Evolutionary conservation across 2,113 vertebrate species (phyloP), one percentile per base, ranked within the genome.

Genomic region (Telmatochromis brichardi): DNA sequence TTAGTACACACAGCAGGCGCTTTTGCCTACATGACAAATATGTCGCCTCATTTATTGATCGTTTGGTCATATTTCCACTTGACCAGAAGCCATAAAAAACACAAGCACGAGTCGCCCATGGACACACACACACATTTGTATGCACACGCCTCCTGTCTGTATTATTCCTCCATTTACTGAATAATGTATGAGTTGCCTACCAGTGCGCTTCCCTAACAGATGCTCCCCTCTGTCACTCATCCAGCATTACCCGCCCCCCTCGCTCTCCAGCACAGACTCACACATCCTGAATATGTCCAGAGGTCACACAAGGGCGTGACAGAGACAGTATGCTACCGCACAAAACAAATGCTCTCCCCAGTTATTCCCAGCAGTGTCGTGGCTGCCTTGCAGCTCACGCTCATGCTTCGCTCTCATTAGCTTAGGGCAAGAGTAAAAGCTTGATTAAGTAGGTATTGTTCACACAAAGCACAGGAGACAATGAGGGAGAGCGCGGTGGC

Each of bases 221-320:
- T 95, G 95, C 95, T 96, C 92, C 83, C 86, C 83, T 82, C 92
- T 94, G 93, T 94, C 95, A 94, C 86, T 94, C 93, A 92, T 91
- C 88, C 94, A 94, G 84, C 19, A 13, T 65, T 15, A 19, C 40
- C 86, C 13, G 1, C 73, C 85, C 68, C 83, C 28, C 73, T 21
- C 4, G 17, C 26, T 40, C 35, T 40, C 63, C 45, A 31, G 17
- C 54, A 33, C 68, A 42, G 11, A 81, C 12, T 55, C 71, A 80
- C 51, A 73, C 23, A 57, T 86, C 86, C 73, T 63, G 65, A 45
- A 50, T 60, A 60, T 82, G 81, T 80, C 26, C 90, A 82, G 88
- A 93, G 95, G 94, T 95, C 92, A 92, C 81, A 82, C 90, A 95
- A 93, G 94, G 91, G 81, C 89, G 87, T 7, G 15, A 37, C 13